Base-by-base conservation (phyloP, 2,888 invertebrate genomes). In the Rotaria magnacalcarata region DNA sequence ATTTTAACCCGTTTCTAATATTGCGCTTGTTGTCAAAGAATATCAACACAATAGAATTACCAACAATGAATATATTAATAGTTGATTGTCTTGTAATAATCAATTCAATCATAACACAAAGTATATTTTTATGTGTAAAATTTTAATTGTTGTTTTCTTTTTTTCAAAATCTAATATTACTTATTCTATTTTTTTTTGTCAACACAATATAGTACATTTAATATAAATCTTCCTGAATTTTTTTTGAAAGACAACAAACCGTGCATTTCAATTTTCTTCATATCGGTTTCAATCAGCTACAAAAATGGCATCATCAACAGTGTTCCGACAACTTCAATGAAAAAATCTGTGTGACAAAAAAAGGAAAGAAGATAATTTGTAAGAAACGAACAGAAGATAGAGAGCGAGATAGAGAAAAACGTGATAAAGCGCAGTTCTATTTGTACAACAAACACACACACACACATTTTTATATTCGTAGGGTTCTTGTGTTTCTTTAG, bases 271-370 rank as follows among this genome's bases (percentile, higher is more conserved):
- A 14, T 67, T 67, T 41, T 67, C 67, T 67, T 67, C 67, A 67
- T 67, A 67, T 67, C 67, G 67, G 67, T 67, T 67, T 41, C 34
- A 67, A 67, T 19, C 67, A 67, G 67, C 67, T 67, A 67, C 67
- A 67, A 67, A 67, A 67, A 67, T 67, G 34, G 67, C 67, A 67
- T 67, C 34, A 34, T 34, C 67, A 67, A 67, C 34, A 67, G n/a
- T 67, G 67, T 34, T 67, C 16, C 67, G 67, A 67, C 67, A 34
- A 67, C 27, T 34, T 67, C 14, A 67, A 67, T 67, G 34, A 67
- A 67, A 67, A 67, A 41, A 41, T 67, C 14, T 67, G 27, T 67
- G 67, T 34, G 34, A 67, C 19, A 67, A 67, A 67, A 67, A 67
- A 41, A 34, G 34, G 19, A 41, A 67, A 34, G 16, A 27, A 67